Conservation (phyloP, 2,113 vertebrate species). For the Rhinolophus ferrumequinum region DNA sequence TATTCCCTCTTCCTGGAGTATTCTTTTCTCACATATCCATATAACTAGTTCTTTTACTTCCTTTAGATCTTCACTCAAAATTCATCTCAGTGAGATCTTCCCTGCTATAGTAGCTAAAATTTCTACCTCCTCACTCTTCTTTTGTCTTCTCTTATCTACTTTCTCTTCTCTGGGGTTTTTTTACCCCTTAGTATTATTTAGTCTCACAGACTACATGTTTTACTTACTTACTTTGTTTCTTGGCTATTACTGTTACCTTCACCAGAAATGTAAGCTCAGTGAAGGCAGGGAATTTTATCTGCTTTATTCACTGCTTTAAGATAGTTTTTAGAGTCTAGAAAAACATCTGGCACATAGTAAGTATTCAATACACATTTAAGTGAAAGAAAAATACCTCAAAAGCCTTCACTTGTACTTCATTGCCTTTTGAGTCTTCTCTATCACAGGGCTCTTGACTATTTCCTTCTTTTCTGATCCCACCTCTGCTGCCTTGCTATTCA, state of each 20-base stretch:
- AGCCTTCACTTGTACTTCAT: not conserved
- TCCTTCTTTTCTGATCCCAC: not conserved
- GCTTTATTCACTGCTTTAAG: not conserved
- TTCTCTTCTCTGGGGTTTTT: not conserved
- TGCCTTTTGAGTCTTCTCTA: not conserved
- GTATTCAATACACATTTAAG: not conserved
- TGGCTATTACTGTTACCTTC: not conserved
- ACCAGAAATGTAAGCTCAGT: not conserved
- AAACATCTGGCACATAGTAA: not conserved
- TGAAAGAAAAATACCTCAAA: constrained; percentile 7
- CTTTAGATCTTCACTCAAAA: not conserved
- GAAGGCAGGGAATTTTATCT: not conserved
- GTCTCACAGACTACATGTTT: not conserved
- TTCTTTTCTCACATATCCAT: not conserved
- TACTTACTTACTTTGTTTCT: not conserved
- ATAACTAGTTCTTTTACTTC: not conserved
- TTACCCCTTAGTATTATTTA: not conserved
- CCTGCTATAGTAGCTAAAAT: not conserved
- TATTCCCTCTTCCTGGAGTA: not conserved
- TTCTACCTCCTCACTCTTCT: not conserved
- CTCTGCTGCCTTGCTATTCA: not conserved
- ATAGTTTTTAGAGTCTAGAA: not conserved
- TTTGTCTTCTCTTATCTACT: not conserved
- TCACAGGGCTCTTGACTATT: not conserved
- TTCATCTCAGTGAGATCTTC: not conserved